Evolutionary conservation across 2,888 invertebrate genomes (phyloP), one percentile per base, ranked within the genome.

Genomic region (Lamellibrachia satsuma): DNA sequence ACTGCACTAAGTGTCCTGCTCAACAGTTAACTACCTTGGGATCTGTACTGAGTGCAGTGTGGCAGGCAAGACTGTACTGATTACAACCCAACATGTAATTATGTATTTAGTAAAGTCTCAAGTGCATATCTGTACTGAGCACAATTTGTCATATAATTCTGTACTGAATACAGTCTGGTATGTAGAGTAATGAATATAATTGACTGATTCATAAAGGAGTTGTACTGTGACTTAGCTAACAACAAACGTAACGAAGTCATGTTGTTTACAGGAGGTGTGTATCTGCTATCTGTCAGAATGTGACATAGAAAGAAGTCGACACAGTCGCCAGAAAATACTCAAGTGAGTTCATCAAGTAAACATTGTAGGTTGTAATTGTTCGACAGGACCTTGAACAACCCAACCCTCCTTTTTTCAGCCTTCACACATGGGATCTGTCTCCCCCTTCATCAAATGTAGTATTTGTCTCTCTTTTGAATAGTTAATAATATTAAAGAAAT

Each of bases 251-350:
- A 4, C 75, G 6, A 75, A 22, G 52, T 2, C 90, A 9, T 91
- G 39, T 90, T 39, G 91, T 92, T 94, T 95, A 11, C 94, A 96
- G 93, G 99, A 99, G 97, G 98, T 99, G 93, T 98, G 97, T 94
- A 98, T 98, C 95, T 98, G 98, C 94, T 99, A 99, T 96, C 97
- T 99, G 94, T 98, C 98, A 95, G 98, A 98, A 94, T 99, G 99
- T 95, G 97, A 97, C 92, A 96, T 98, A 93, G 97, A 97, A 93
- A 97, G 98, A 93, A 98, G 98, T 90, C 97, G 99, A 94, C 98
- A 99, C 97, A 98, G 98, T 0, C 97, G 99, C 94, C 98, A 98
- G 95, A 98, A 98, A 97, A 97, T 98, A 93, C 96, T 97, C n/a
- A 97, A 96, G 97, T 97, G 95, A 60, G 90, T 92, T 27, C 22